Evolutionary conservation across 2,113 vertebrate genomes (phyloP).

Genomic region (Crotophaga sulcirostris): DNA sequence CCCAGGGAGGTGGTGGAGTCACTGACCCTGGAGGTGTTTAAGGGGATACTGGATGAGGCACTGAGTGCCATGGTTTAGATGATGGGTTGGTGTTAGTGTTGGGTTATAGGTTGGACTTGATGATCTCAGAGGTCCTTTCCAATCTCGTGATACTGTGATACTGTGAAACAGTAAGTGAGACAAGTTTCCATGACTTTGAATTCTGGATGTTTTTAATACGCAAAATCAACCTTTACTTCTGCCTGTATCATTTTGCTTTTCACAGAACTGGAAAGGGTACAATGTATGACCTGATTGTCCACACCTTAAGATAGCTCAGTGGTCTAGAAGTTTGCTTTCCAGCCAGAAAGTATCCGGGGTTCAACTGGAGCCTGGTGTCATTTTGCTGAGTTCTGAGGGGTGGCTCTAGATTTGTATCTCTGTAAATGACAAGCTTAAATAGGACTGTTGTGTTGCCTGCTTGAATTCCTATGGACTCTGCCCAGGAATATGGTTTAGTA

Average conservation of each 20-base stretch:
- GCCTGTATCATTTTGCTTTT: not conserved
- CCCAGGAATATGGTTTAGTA: too few species aligned
- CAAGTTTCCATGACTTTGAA: not conserved
- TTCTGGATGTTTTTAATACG: not conserved
- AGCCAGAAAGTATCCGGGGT: not conserved
- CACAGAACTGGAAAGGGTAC: not conserved
- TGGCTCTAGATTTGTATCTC: not conserved
- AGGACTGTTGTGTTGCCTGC: not conserved
- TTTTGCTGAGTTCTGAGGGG: not conserved
- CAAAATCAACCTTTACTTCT: not conserved
- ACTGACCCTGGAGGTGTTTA: too few species aligned
- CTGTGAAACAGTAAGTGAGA: too few species aligned
- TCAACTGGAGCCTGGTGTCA: not conserved
- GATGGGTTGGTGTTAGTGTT: too few species aligned
- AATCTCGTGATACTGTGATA: too few species aligned
- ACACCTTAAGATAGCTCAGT: not conserved
- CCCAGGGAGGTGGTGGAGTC: too few species aligned
- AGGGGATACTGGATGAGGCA: too few species aligned
- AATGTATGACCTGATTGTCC: not conserved
- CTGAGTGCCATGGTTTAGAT: too few species aligned
- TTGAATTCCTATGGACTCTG: not conserved
- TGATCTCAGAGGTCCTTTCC: too few species aligned
- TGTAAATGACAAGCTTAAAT: not conserved
- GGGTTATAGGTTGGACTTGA: too few species aligned
- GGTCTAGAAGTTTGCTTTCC: not conserved